Percentiles rank a stretch among this genome's conserved stretches.
These are phyloP conservation scores for Tor tambroides DNA, from an alignment of 2,113 vertebrate species.

Conservation along the genomic window DNA sequence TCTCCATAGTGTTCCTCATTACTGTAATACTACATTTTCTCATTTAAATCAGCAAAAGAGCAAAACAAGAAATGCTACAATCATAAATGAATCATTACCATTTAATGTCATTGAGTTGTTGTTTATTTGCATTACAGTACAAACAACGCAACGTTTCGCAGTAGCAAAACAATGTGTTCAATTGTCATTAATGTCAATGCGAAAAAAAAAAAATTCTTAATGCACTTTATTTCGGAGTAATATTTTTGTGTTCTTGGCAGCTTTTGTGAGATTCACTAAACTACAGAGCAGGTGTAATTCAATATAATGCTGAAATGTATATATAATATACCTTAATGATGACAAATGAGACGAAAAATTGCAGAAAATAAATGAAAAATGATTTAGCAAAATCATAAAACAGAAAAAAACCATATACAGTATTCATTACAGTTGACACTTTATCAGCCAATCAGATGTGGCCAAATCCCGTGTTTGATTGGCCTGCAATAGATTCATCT, in stretches of 20 bases:
- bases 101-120: neutral
- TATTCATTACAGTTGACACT: neutral
- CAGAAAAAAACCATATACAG: neutral
- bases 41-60: neutral
- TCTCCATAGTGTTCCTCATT: neutral
- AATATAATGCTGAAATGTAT: neutral
- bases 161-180: neutral
- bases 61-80: neutral
- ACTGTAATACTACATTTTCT: neutral
- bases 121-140: neutral
- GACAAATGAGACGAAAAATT: neutral
- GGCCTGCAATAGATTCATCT: neutral
- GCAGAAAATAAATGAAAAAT: neutral
- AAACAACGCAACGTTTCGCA: neutral
- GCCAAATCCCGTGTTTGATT: neutral
- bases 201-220: neutral
- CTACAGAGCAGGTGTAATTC: neutral
- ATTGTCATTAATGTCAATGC: neutral
- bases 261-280: neutral
- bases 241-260: neutral
- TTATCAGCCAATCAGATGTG: neutral
- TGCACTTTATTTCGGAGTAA: neutral
- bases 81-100: neutral
- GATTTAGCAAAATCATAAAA: neutral
- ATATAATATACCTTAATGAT: neutral